Evolutionary conservation across 2,888 invertebrate species (phyloP), one percentile per base, ranked within the genome.

Genomic region (Drosophila antonietae): DNA sequence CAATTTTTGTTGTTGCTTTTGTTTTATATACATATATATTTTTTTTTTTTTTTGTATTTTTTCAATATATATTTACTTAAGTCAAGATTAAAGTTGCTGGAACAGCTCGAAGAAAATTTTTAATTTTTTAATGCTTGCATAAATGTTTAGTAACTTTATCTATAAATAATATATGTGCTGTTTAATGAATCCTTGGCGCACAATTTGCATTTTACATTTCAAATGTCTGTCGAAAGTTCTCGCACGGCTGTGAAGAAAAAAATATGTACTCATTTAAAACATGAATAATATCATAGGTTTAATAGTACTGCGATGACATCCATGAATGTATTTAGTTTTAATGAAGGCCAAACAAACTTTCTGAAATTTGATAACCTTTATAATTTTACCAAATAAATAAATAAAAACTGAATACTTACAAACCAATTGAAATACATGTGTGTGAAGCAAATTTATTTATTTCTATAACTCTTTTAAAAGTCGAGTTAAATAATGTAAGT

Each of bases 391-490:
- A 15, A 57, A 28, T 28, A 28, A 28, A 28, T 28, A 28, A 28
- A 28, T 28, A 6, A 28, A 28, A 28, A 28, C 28, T 28, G 28
- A 28, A 28, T 28, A 28, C 28, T 28, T 28, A 28, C 28, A 65
- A 59, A 44, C 58, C 37, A 73, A 56, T 52, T 37, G 14, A 46
- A 57, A 51, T 49, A 31, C 3, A 59, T 52, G 41, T 57, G 68
- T 56, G 69, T 57, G 75, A 75, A 67, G 72, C 62, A 47, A 60
- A 66, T 62, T 41, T 28, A 41, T 75, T 75, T 72, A 75, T 72
- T 65, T 66, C 9, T 23, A 57, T 23, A 57, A 64, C 59, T 71
- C 33, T 51, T 49, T 33, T 12, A 12, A 12, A 35, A 28, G 35
- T 58, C 47, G 47, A 64, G 58, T 68, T 46, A 28, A 67, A 68